A percentile compares a stretch with the other conserved stretches of the same genome.
Conservation (phyloP, 2,888 invertebrate species). For the Osedax frankpressi region DNA sequence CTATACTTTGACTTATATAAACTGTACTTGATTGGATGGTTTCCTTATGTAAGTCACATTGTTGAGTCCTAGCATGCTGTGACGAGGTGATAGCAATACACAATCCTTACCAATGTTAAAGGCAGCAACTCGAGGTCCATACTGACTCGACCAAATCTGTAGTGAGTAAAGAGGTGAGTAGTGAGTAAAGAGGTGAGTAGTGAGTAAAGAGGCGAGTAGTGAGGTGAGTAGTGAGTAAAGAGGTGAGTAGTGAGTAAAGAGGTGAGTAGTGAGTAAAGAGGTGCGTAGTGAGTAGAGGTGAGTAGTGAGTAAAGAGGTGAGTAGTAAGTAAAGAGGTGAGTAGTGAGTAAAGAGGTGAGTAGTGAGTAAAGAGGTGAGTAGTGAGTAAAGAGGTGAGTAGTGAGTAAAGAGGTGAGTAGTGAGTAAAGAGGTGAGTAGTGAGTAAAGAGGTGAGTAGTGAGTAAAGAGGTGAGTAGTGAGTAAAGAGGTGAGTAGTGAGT, state of each 20-base stretch:
- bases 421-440: neutral
- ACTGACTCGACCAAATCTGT: slow-evolving; percentile 73
- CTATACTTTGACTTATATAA: too few species aligned
- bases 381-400: neutral
- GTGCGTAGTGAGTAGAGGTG: slow-evolving; percentile 72
- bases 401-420: neutral
- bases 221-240: neutral
- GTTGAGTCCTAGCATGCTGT: slow-evolving; percentile 65
- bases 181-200: neutral
- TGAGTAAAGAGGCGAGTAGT: neutral
- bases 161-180: neutral
- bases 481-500: neutral
- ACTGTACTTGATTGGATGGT: neutral
- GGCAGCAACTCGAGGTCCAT: slow-evolving; percentile 75
- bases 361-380: neutral
- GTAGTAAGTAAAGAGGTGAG: neutral
- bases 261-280: slow-evolving; percentile 40
- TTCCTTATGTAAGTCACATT: slow-evolving; percentile 45
- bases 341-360: neutral
- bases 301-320: slow-evolving; percentile 28
- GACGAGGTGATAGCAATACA: slow-evolving; percentile 58
- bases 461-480: neutral
- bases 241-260: neutral
- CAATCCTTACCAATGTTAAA: slow-evolving; percentile 75
- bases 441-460: too few species aligned